Percentiles rank a stretch among this genome's conserved stretches.
These are phyloP conservation scores for Apantesis nais DNA, from an alignment of 2,888 invertebrate species.

Conservation along the genomic window DNA sequence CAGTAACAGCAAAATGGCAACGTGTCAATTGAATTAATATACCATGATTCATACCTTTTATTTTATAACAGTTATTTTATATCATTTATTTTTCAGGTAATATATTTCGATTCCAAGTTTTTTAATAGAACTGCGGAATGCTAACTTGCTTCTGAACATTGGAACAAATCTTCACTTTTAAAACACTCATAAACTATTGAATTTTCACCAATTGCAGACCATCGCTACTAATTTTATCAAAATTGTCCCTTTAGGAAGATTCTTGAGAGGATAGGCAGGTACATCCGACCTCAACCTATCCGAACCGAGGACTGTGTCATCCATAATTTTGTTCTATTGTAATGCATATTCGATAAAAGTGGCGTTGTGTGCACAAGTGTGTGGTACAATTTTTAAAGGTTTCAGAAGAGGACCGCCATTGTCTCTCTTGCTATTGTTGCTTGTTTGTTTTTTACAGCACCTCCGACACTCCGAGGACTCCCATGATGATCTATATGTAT, in stretches of 20 bases:
- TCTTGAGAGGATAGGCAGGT: slow-evolving; percentile 1
- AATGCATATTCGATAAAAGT: slow-evolving; percentile 83
- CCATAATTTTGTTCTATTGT: slow-evolving; percentile 74
- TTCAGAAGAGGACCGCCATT: slow-evolving; percentile 61
- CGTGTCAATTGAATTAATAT: slow-evolving; percentile 10
- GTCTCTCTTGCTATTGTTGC: slow-evolving; percentile 56
- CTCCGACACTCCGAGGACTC: slow-evolving; percentile 35
- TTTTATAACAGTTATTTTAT: background rate
- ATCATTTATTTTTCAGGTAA: background rate
- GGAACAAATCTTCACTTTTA: background rate
- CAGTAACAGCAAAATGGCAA: background rate
- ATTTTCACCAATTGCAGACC: background rate
- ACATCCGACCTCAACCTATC: slow-evolving; percentile 64
- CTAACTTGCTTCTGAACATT: background rate
- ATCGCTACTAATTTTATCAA: background rate
- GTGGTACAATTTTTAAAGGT: slow-evolving; percentile 67
- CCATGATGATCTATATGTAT: slow-evolving; percentile 39
- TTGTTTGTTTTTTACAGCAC: slow-evolving; percentile 49
- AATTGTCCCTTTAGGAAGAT: background rate
- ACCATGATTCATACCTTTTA: slow-evolving; percentile 5
- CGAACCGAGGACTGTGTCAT: slow-evolving; percentile 73
- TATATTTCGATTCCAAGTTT: too few species aligned
- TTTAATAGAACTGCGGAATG: background rate
- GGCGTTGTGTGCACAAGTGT: slow-evolving; percentile 79
- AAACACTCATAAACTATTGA: background rate